phyloP scores from a whole-genome alignment of 2,888 invertebrate species.

The Ophraella communa region DNA sequence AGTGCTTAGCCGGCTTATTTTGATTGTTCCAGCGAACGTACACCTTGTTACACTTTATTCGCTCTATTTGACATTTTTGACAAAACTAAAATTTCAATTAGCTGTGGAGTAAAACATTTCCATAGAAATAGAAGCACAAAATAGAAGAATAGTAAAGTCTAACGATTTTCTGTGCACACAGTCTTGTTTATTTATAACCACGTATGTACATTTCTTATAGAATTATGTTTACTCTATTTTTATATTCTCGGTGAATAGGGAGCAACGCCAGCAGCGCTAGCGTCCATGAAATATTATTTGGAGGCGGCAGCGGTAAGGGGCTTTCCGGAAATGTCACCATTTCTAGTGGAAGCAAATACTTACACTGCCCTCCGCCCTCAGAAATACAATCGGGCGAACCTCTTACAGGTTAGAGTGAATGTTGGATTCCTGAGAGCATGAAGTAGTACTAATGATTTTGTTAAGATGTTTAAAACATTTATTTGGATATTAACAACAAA shows the following conservation, averaged over 20 bases:
- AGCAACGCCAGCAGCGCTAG: slow-evolving; percentile 57
- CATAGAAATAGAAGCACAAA: no score
- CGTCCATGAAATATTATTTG: slow-evolving; percentile 60
- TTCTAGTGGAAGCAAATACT: slow-evolving; percentile 79
- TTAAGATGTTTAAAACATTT: not conserved
- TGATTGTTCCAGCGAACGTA: no score
- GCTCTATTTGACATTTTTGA: no score
- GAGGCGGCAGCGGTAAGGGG: slow-evolving; percentile 45
- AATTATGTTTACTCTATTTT: not conserved
- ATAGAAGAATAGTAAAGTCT: no score
- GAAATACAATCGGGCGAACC: slow-evolving; percentile 58
- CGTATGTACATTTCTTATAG: no score
- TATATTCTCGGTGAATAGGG: slow-evolving; percentile 17
- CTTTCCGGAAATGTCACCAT: slow-evolving; percentile 78
- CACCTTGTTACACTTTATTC: no score
- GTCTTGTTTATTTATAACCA: no score
- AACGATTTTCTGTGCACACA: no score
- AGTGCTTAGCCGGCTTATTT: no score
- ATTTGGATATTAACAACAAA: no score
- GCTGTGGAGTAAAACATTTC: no score
- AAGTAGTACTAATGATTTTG: not conserved
- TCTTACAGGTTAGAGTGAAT: slow-evolving; percentile 44
- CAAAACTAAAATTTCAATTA: no score
- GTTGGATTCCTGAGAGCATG: not conserved
- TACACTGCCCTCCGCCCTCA: slow-evolving; percentile 78